phyloP scores from a whole-genome alignment of 2,797 vertebrate genomes.

The Sarcoramphus papa region DNA sequence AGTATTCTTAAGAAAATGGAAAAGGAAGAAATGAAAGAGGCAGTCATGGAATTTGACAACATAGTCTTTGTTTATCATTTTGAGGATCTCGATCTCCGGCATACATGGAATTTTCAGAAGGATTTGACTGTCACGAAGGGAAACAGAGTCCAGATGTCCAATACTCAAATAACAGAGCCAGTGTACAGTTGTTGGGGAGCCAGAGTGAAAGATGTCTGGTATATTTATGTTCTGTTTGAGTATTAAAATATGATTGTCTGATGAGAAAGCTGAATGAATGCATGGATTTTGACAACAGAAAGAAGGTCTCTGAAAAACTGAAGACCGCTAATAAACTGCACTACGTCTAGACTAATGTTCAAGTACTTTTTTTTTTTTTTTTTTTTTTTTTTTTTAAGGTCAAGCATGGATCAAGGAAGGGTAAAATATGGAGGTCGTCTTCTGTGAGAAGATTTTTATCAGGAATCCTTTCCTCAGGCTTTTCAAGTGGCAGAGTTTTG shows the following conservation, averaged over 20 bases:
- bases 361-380: neutral
- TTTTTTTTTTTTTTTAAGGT: neutral
- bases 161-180: slow-evolving; percentile 10
- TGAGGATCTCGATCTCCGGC: neutral
- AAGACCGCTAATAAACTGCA: neutral
- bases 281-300: neutral
- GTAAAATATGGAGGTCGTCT: neutral
- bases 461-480: neutral
- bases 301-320: neutral
- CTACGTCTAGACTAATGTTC: neutral
- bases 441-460: neutral
- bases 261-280: neutral
- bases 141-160: slow-evolving; percentile 47
- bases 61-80: slow-evolving; percentile 35
- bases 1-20: slow-evolving; percentile 5
- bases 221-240: slow-evolving; percentile 15
- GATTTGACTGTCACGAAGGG: slow-evolving; percentile 14
- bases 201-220: neutral
- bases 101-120: slow-evolving; percentile 24
- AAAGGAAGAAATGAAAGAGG: slow-evolving; percentile 33
- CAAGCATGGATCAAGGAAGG: neutral
- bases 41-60: slow-evolving; percentile 46
- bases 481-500: neutral
- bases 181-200: neutral
- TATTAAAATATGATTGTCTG: slow-evolving; percentile 10